These are phyloP conservation scores for Strigamia crassipes DNA, from an alignment of 2,888 invertebrate species.

Conservation along the genomic window DNA sequence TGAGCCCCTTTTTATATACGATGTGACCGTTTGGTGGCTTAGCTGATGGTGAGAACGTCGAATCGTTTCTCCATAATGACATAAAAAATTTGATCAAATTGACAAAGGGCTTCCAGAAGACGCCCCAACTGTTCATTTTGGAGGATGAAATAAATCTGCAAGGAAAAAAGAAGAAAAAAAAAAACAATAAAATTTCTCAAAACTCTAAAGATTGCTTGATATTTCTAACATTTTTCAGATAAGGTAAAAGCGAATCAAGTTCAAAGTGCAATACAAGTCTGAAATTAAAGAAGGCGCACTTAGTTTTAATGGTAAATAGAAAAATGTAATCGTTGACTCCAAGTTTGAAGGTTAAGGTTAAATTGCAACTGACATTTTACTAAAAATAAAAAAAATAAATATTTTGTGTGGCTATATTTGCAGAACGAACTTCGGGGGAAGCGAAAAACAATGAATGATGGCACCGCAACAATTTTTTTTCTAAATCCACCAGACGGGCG, in stretches of 20 bases:
- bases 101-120: conserved; percentile 21
- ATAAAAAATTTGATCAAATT: background rate
- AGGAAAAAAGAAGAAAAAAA: background rate
- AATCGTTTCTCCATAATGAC: conserved; percentile 2
- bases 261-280: background rate
- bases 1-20: background rate
- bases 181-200: background rate
- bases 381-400: too few species aligned
- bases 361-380: too few species aligned
- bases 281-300: background rate
- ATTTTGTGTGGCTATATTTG: too few species aligned
- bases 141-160: background rate
- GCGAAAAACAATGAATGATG: too few species aligned
- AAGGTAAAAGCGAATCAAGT: background rate
- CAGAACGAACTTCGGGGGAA: too few species aligned
- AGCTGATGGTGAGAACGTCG: background rate
- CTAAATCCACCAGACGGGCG: too few species aligned
- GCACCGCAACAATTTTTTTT: too few species aligned
- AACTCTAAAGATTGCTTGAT: background rate
- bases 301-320: background rate
- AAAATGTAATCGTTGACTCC: background rate
- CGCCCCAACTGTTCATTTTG: conserved; percentile 19
- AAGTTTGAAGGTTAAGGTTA: conserved; percentile 16
- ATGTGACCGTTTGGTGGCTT: background rate
- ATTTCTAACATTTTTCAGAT: conserved; percentile 10